Evolutionary conservation across 2,113 vertebrate species (phyloP), one percentile per base, ranked within the genome.

Genomic region (Pipa parva): DNA sequence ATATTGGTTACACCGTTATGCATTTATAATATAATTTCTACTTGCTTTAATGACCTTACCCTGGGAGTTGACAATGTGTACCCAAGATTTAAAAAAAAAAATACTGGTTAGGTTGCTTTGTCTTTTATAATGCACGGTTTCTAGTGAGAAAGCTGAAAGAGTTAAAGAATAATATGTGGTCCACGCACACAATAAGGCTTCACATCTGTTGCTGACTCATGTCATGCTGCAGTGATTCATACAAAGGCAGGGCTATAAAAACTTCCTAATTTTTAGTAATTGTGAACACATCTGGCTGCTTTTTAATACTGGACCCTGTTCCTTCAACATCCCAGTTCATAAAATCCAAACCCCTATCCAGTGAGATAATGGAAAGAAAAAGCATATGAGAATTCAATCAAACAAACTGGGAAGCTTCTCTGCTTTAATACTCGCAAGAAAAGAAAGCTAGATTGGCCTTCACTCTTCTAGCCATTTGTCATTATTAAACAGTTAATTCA

Each of bases 201-300:
- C 59, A 72, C 77, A 81, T 84, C 82, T 84, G 77, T 11, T 1
- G 45, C 74, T 84, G 79, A 85, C 75, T 79, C 79, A 85, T 0
- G 64, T 73, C 77, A 67, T 71, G 56, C 64, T 72, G 76, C 71
- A 77, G 68, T 67, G 65, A 15, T 7, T n/a, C 2, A 33, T 20
- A 76, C 39, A 68, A 46, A 1, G 75, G 68, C 77, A 83, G 31
- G 36, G 1, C 1, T 77, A 42, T 26, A 60, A 63, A 73, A 62
- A 72, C 74, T 79, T 25, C 74, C 50, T 36, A 60, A 64, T 71
- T 69, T 28, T 75, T 0, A 1, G 49, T 9, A 0, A 46, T 67
- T 74, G 65, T 24, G 72, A 63, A 11, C 0, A 0, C 0, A 0
- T 62, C 63, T 72, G 71, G 27, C 49, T 7, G 0, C 26, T 31